Base-by-base conservation (phyloP, 2,888 invertebrate species). In the Apocheima hispidaria region DNA sequence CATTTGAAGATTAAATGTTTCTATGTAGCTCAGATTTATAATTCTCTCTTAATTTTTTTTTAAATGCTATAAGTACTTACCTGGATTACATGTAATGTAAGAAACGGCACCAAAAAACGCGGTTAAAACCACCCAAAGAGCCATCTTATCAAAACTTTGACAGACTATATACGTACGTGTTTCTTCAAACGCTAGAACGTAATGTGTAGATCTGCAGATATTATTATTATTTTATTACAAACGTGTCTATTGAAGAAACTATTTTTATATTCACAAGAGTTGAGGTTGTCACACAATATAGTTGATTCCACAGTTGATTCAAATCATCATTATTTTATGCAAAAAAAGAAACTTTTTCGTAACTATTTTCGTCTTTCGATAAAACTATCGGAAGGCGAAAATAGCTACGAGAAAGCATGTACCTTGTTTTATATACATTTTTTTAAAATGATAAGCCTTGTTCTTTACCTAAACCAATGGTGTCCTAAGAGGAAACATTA, bases 11-110 rank as follows among this genome's bases (percentile, higher is more conserved):
- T 7, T 1, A 30, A 10, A 10, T 20, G 40, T 40, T 20, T 40
- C 4, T 9, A 20, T 10, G 9, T 40, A 12, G 20, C 2, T 20
- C n/a, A n/a, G n/a, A n/a, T n/a, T n/a, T n/a, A 9, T 38, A 16
- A 6, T 9, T 16, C 0, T 36, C 1, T 36, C 35, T 2, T 14
- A n/a, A n/a, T n/a, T 18, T 40, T 5, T 12, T 2, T 12, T 5
- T 4, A 9, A 0, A 40, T 20, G 3, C 12, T n/a, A 12, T n/a
- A n/a, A 1, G 16, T 18, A 62, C 63, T 66, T 18, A 72, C 75
- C 65, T 60, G 69, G 65, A 43, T 41, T 49, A 4, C 71, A 64
- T 16, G 65, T 14, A 2, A 67, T 65, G 44, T 51, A 52, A 10
- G 59, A 52, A n/a, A 64, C 30, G 0, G 43, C 57, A 50, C 44